phyloP scores from a whole-genome alignment of 2,113 vertebrate species.

The Parotia lawesii region DNA sequence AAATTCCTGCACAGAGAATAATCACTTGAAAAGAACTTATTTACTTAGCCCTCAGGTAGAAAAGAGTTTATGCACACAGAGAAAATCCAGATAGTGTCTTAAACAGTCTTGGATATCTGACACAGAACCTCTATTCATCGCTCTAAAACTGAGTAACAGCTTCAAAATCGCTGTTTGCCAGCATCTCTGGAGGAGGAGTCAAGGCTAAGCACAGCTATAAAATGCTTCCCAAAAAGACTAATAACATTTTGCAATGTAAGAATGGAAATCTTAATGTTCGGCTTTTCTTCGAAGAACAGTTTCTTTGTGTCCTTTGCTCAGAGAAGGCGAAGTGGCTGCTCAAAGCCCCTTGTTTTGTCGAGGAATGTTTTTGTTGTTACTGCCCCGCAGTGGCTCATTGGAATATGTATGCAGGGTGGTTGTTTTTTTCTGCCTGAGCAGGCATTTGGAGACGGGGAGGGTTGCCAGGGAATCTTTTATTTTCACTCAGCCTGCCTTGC shows the following conservation, averaged over 20 bases:
- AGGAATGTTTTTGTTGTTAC: constrained; percentile 70
- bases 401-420: constrained; percentile 58
- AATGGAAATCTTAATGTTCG: constrained; percentile 4
- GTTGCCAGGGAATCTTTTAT: constrained; percentile 39
- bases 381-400: constrained; percentile 66
- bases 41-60: constrained; percentile 46
- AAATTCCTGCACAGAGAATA: constrained; percentile 27
- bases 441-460: constrained; percentile 19
- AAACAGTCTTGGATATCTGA: background rate
- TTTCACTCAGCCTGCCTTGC: constrained; percentile 36
- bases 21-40: constrained; percentile 50
- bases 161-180: background rate
- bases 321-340: background rate
- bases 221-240: background rate
- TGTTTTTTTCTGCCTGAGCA: constrained; percentile 34
- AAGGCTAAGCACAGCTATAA: background rate
- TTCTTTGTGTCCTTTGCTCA: constrained; percentile 7
- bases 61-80: constrained; percentile 24
- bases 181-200: background rate
- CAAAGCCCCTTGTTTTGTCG: constrained; percentile 29
- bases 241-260: background rate
- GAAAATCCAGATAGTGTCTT: constrained; percentile 39
- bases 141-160: constrained; percentile 3
- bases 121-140: background rate
- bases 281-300: background rate